phyloP scores from a whole-genome alignment of 2,113 vertebrate genomes.

The Nyctibius bracteatus region DNA sequence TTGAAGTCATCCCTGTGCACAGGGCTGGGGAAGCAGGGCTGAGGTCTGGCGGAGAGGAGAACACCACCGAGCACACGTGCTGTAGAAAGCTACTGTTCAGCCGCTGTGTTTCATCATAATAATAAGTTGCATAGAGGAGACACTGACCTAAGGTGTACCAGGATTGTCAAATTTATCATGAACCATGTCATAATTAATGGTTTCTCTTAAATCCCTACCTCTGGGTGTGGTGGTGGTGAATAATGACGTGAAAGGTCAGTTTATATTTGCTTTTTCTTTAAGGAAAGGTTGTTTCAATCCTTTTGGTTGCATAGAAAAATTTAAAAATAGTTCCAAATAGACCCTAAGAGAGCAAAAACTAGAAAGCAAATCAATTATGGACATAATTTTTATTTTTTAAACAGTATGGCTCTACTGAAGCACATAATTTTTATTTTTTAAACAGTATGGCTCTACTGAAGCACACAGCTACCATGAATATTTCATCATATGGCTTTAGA shows the following conservation, averaged over 20 bases:
- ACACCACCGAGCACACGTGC: accelerated
- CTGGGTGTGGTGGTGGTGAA: neutral
- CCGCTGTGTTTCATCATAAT: neutral
- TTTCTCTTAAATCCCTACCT: neutral
- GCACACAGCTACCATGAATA: neutral
- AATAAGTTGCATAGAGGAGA: neutral
- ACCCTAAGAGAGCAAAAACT: neutral
- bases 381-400: neutral
- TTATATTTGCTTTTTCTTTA: neutral
- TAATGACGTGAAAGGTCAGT: neutral
- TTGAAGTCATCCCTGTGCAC: accelerated
- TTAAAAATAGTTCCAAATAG: neutral
- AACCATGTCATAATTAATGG: neutral
- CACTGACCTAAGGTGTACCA: neutral
- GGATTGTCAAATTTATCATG: neutral
- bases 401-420: neutral
- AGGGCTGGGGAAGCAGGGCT: neutral
- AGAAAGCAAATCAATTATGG: neutral
- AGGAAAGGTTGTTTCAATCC: neutral
- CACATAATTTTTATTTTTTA: neutral
- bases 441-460: neutral
- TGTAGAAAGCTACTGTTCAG: neutral
- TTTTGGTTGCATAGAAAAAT: neutral
- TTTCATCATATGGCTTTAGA: neutral
- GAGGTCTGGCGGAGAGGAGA: neutral